Evolutionary conservation across 35 echinoderm and acorn worm genomes (phyloP).

Genomic region (Chiridota heheva): DNA sequence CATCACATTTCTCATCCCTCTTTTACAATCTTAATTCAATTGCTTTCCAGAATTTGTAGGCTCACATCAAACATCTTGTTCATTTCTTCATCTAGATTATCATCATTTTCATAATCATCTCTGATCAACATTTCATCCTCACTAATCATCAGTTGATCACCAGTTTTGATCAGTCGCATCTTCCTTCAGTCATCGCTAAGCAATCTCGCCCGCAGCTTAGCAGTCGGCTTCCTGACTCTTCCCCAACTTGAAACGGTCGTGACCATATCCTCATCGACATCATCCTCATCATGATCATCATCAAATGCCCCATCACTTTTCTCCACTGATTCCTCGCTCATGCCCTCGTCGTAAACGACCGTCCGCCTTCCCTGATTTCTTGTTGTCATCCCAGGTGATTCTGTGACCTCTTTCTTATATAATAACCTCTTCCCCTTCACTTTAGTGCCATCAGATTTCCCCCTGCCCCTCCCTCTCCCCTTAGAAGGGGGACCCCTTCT

Average conservation of each 20-base stretch:
- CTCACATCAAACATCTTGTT: no score
- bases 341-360: conserved; percentile 18
- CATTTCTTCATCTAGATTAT: no score
- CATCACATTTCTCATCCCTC: no score
- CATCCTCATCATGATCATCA: not conserved
- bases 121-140: no score
- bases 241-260: conserved; percentile 86
- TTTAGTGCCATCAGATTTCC: not conserved
- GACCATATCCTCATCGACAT: conserved; percentile 41
- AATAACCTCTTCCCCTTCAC: not conserved
- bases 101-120: no score
- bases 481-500: no score
- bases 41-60: no score
- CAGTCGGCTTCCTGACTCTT: conserved; percentile 62
- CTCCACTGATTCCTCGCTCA: conserved; percentile 54
- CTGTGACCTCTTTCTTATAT: no score
- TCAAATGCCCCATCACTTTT: conserved; percentile 41
- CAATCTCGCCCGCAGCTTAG: conserved; percentile 60
- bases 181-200: no score
- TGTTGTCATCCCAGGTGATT: conserved; percentile 32
- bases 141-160: no score
- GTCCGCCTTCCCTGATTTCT: conserved; percentile 48
- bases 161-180: no score
- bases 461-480: conserved; percentile 1
- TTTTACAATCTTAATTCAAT: no score